Conservation (phyloP, 2,888 invertebrate genomes). For the Xylota sylvarum region DNA sequence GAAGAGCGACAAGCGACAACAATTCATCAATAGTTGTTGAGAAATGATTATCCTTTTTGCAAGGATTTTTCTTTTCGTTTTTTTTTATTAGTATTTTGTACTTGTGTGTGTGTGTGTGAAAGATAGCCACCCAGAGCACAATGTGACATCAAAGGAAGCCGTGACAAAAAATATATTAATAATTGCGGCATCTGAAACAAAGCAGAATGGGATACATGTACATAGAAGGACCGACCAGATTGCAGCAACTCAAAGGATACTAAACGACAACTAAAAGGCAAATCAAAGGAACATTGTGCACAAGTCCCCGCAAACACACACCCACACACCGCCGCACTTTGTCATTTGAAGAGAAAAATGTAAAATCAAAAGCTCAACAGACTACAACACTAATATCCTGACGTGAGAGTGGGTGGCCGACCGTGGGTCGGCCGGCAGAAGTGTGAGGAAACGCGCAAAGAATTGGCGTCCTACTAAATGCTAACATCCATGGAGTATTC, state of each 20-base stretch:
- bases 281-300: conserved; percentile 63
- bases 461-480: conserved; percentile 26
- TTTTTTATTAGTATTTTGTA: not conserved
- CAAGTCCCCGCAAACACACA: conserved; percentile 39
- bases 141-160: conserved; percentile 59
- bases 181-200: conserved; percentile 67
- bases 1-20: conserved; percentile 34
- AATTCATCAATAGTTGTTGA: conserved; percentile 69
- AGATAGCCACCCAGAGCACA: conserved; percentile 43
- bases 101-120: not conserved
- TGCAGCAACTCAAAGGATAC: conserved; percentile 65
- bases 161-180: conserved; percentile 55
- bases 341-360: conserved; percentile 53
- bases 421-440: not conserved
- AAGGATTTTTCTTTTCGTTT: conserved; percentile 15
- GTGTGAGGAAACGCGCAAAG: conserved; percentile 8
- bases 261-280: conserved; percentile 75
- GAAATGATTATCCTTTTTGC: conserved; percentile 55
- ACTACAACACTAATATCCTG: conserved; percentile 4
- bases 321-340: conserved; percentile 32
- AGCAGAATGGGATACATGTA: conserved; percentile 29
- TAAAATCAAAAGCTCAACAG: conserved; percentile 52
- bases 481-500: conserved; percentile 17
- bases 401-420: not conserved
- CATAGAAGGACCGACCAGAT: conserved; percentile 20